Evolutionary conservation across 35 echinoderm and acorn worm species (phyloP).

Genomic region (Anneissia japonica): DNA sequence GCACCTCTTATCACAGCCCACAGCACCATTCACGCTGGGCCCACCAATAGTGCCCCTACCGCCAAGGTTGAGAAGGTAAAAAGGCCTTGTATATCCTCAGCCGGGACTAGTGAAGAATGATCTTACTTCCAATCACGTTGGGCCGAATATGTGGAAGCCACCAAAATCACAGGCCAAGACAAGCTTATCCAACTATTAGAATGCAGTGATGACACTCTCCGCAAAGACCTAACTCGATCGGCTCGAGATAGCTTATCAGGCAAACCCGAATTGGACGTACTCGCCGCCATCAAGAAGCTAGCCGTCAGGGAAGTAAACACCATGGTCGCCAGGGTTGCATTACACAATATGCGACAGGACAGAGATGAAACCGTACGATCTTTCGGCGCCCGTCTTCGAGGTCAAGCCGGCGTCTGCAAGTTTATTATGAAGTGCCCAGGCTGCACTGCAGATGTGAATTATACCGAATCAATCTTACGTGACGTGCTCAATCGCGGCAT

Average conservation of each 20-base stretch:
- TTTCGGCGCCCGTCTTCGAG: constrained; percentile 4
- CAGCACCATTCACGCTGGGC: not conserved
- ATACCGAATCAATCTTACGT: not conserved
- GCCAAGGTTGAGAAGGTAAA: not conserved
- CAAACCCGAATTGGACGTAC: not conserved
- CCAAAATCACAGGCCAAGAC: too few relatives aligned
- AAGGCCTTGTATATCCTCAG: not conserved
- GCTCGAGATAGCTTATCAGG: constrained; percentile 13
- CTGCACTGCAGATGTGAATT: not conserved
- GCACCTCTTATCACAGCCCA: not conserved
- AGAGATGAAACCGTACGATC: constrained; percentile 6
- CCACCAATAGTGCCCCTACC: not conserved
- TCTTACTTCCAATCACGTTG: not conserved
- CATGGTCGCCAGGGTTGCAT: not conserved
- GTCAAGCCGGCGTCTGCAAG: not conserved
- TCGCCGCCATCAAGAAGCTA: constrained; percentile 6
- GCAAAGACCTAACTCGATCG: constrained; percentile 6
- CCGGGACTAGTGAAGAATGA: not conserved
- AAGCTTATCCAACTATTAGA: constrained; percentile 3
- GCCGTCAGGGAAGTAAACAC: constrained; percentile 5
- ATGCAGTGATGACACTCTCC: constrained; percentile 15
- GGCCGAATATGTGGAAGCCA: not conserved
- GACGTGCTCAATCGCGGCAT: not conserved
- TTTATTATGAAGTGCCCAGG: not conserved
- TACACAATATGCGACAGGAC: constrained; percentile 46